phyloP scores from a whole-genome alignment of 2,888 invertebrate species.

The Drosophila anomelani region DNA sequence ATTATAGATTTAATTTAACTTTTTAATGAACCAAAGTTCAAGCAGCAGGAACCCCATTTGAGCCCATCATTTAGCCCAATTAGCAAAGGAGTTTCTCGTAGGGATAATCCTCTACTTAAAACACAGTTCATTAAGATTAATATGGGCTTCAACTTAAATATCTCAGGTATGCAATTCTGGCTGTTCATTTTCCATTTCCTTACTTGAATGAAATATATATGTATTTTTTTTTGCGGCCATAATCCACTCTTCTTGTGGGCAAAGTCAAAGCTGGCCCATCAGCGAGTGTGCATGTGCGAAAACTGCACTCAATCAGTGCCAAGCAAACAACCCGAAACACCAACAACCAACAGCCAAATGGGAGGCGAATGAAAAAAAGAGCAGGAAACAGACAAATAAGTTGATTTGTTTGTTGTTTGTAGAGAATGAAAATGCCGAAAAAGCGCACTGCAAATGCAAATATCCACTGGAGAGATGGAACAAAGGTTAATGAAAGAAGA shows the following conservation, averaged over 20 bases:
- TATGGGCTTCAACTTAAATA: neutral
- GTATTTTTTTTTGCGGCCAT: slow-evolving; percentile 10
- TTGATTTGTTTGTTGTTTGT: slow-evolving; percentile 74
- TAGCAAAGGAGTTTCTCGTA: slow-evolving; percentile 17
- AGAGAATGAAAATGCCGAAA: slow-evolving; percentile 65
- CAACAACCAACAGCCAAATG: slow-evolving; percentile 22
- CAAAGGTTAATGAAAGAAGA: neutral
- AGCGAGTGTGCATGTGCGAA: slow-evolving; percentile 21
- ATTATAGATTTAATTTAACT: slow-evolving; percentile 65
- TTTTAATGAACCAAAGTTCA: slow-evolving; percentile 64
- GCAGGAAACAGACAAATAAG: slow-evolving; percentile 62
- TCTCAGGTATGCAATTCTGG: neutral
- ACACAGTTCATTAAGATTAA: neutral
- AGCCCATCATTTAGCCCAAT: slow-evolving; percentile 36
- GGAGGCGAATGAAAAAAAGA: slow-evolving; percentile 17
- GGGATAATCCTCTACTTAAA: slow-evolving; percentile 4
- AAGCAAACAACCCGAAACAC: slow-evolving; percentile 46
- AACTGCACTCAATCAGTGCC: slow-evolving; percentile 55
- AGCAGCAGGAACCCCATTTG: slow-evolving; percentile 15
- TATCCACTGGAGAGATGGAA: slow-evolving; percentile 19
- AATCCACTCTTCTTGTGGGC: slow-evolving; percentile 30
- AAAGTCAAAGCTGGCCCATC: slow-evolving; percentile 24
- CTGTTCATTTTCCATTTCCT: neutral
- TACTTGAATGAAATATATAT: neutral
- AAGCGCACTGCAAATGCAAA: slow-evolving; percentile 69